Percentiles rank a stretch among this genome's conserved stretches.
Evolutionary conservation across 2,888 invertebrate species (phyloP).

Genomic region (Tiliacea citrago): DNA sequence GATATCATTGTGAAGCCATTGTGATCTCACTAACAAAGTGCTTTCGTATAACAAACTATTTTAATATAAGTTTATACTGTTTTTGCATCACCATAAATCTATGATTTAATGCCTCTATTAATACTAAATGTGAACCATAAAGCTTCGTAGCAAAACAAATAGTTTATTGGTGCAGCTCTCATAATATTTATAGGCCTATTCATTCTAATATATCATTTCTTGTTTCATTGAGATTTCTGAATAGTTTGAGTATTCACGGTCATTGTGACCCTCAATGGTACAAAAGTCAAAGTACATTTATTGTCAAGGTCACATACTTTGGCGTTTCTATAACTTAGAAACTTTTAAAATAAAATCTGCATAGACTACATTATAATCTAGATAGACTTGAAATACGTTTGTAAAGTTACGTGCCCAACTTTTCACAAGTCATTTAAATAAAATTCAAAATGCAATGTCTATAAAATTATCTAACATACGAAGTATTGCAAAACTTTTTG

Average conservation of each 20-base stretch:
- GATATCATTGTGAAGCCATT: slow-evolving; percentile 19
- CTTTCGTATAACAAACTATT: slow-evolving; percentile 40
- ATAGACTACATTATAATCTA: too few relatives aligned
- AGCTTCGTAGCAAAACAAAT: slow-evolving; percentile 46
- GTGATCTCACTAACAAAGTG: slow-evolving; percentile 25
- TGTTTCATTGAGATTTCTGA: slow-evolving; percentile 27
- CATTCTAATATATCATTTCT: slow-evolving; percentile 70
- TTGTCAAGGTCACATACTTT: neutral
- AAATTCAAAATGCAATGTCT: slow-evolving; percentile 29
- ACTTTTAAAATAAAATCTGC: slow-evolving; percentile 26
- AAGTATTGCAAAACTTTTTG: slow-evolving; percentile 11
- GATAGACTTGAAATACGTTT: slow-evolving; percentile 19
- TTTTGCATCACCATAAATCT: slow-evolving; percentile 58
- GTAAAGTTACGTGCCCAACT: slow-evolving; percentile 23
- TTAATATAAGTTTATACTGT: slow-evolving; percentile 38
- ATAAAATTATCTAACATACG: neutral
- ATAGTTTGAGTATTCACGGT: slow-evolving; percentile 22
- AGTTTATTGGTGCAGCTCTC: slow-evolving; percentile 55
- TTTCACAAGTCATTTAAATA: slow-evolving; percentile 23
- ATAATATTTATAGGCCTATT: slow-evolving; percentile 77
- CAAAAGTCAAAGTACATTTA: slow-evolving; percentile 25
- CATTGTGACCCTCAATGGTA: slow-evolving; percentile 1
- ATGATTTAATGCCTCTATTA: slow-evolving; percentile 60
- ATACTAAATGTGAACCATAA: slow-evolving; percentile 59
- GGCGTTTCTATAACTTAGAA: neutral